Evolutionary conservation across 2,797 vertebrate genomes (phyloP), one percentile per base, ranked within the genome.

Genomic region (Rhinatrema bivittatum): DNA sequence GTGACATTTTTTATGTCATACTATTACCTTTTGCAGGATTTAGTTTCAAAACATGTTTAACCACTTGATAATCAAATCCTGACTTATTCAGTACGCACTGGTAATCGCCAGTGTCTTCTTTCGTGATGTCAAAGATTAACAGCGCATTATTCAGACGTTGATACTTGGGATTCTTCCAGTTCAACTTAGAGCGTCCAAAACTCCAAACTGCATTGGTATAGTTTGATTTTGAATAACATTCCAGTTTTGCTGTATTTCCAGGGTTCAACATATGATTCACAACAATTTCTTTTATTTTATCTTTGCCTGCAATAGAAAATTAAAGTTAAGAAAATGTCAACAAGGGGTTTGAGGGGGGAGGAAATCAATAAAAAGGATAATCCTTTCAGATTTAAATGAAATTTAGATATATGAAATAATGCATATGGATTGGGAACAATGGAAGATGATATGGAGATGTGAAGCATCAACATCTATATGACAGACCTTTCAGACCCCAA

Each of bases 91-190:
- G 85, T 77, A 93, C 87, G 68, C 96, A 99, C 39, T 90, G 88
- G 27, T 98, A 99, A 29, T 68, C 72, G 7, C 93, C 94, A 2
- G 88, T 87, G 66, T 97, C 91, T 36, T 85, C 85, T 1, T 85
- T 78, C 0, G 81, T 87, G 40, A 94, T 79, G 63, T 93, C 93
- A 82, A 94, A 92, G 62, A 99, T 86, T 3, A 99, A 87, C 60
- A 99, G 62, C 2, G 85, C 79, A 5, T 70, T 84, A 46, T 91
- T 79, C 38, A 92, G 65, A 29, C 94, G 76, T 44, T 88, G 82
- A 57, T 97, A 94, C 59, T 87, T 90, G 7, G 91, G 88, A 26
- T 86, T 82, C 53, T 90, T 84, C 1, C 79, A 86, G 46, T 65
- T 57, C 53, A 99, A 70, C 10, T 68, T 43, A 0, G 83, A 74